Percentiles rank a stretch among this genome's conserved stretches.
Evolutionary conservation across 2,113 vertebrate species (phyloP).

Genomic region (Corythornis madagascariensis): DNA sequence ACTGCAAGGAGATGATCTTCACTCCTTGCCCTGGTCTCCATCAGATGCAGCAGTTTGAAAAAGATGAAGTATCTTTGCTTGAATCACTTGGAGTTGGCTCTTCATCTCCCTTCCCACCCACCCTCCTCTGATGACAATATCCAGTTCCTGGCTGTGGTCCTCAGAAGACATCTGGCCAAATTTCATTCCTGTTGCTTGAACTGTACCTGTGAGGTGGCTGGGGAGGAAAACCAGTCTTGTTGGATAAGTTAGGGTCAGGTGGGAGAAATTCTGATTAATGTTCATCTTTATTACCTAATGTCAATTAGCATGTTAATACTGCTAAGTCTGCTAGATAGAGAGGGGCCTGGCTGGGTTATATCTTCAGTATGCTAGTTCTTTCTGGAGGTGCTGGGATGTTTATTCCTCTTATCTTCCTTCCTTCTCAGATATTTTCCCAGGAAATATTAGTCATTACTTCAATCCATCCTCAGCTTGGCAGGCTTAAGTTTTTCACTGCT

Average conservation of each 20-base stretch:
- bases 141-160: background rate
- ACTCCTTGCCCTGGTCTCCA: background rate
- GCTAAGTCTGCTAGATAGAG: background rate
- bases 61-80: background rate
- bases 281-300: background rate
- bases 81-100: background rate
- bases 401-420: conserved; percentile 53
- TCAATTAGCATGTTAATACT: conserved; percentile 37
- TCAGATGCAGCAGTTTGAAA: background rate
- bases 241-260: background rate
- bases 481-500: conserved; percentile 62
- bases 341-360: background rate
- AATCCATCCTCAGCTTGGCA: conserved; percentile 57
- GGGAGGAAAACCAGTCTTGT: background rate
- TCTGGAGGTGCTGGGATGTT: conserved; percentile 48
- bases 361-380: conserved; percentile 11
- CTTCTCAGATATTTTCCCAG: conserved; percentile 41
- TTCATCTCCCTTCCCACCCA: background rate
- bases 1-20: background rate
- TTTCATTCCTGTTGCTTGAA: conserved; percentile 16
- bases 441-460: conserved; percentile 67
- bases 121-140: background rate
- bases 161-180: background rate
- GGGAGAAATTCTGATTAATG: conserved; percentile 12
- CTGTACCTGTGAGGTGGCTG: background rate